These are phyloP conservation scores for Palythoa heliodiscus DNA, from an alignment of 92 coral and sea anemone species.

Conservation along the genomic window DNA sequence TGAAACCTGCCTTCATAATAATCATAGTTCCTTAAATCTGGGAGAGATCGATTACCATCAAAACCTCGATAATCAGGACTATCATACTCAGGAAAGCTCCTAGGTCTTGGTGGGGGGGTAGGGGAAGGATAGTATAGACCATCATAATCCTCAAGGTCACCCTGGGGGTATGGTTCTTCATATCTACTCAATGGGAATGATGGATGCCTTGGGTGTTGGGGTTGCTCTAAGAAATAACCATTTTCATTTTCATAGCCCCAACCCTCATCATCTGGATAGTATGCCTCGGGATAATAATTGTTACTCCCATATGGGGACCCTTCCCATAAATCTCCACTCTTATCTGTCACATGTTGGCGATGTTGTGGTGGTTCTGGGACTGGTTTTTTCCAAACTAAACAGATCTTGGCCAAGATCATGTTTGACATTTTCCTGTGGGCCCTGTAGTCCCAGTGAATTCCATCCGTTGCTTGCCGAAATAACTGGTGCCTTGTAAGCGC, in stretches of 20 bases:
- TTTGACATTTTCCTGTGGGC: slow-evolving; percentile 90
- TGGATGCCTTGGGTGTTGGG: slow-evolving; percentile 2
- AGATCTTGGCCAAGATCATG: slow-evolving; percentile 65
- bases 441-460: slow-evolving; percentile 88
- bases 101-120: slow-evolving; percentile 4
- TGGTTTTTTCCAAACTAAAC: slow-evolving; percentile 60
- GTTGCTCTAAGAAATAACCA: slow-evolving; percentile 30
- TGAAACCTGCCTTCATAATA: slow-evolving; percentile 23
- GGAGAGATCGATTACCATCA: slow-evolving; percentile 39
- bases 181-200: slow-evolving; percentile 24
- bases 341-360: slow-evolving; percentile 10
- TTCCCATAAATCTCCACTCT: slow-evolving; percentile 25
- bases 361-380: slow-evolving; percentile 53
- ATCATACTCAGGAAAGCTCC: slow-evolving; percentile 21
- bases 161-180: slow-evolving; percentile 31
- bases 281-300: slow-evolving; percentile 32
- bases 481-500: slow-evolving; percentile 46
- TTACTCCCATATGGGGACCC: slow-evolving; percentile 37
- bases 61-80: not conserved
- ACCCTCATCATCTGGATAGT: slow-evolving; percentile 39
- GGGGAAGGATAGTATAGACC: slow-evolving; percentile 19
- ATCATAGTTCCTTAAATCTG: not conserved
- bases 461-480: slow-evolving; percentile 79
- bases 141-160: slow-evolving; percentile 32
- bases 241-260: slow-evolving; percentile 29